Evolutionary conservation across 1,140 invertebrate species (phyloP).

Genomic region (Adelges cooleyi): DNA sequence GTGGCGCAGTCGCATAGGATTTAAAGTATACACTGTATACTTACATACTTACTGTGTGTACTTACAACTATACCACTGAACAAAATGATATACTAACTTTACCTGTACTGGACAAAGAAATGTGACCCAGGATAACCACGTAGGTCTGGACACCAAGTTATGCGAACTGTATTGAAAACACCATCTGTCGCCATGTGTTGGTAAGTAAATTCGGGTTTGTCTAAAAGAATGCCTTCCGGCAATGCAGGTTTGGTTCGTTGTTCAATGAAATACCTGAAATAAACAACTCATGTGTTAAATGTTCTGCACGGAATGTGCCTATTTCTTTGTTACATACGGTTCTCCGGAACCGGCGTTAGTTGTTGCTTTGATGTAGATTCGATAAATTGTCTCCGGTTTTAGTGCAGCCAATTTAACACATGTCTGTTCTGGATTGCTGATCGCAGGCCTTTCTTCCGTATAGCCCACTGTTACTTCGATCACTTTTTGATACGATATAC

Average conservation of each 20-base stretch:
- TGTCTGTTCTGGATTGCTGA: slow-evolving; percentile 58
- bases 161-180: slow-evolving; percentile 58
- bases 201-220: slow-evolving; percentile 63
- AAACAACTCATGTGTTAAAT: not conserved
- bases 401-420: slow-evolving; percentile 73
- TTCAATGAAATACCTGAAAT: slow-evolving; percentile 52
- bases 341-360: slow-evolving; percentile 74
- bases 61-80: too few species aligned
- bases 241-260: slow-evolving; percentile 49
- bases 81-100: too few species aligned
- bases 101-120: slow-evolving; percentile 78
- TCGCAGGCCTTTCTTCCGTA: slow-evolving; percentile 53
- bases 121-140: slow-evolving; percentile 67
- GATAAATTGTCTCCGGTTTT: slow-evolving; percentile 73
- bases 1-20: too few species aligned
- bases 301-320: not conserved
- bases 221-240: slow-evolving; percentile 48
- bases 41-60: too few species aligned
- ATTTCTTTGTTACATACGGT: slow-evolving; percentile 41
- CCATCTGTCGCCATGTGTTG: slow-evolving; percentile 55
- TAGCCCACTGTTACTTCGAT: slow-evolving; percentile 55
- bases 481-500: slow-evolving; percentile 78
- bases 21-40: too few species aligned
- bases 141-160: slow-evolving; percentile 67
- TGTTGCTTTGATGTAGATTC: slow-evolving; percentile 68